phyloP scores from a whole-genome alignment of 1,140 invertebrate genomes.

The Stegodyphus mimosarum region DNA sequence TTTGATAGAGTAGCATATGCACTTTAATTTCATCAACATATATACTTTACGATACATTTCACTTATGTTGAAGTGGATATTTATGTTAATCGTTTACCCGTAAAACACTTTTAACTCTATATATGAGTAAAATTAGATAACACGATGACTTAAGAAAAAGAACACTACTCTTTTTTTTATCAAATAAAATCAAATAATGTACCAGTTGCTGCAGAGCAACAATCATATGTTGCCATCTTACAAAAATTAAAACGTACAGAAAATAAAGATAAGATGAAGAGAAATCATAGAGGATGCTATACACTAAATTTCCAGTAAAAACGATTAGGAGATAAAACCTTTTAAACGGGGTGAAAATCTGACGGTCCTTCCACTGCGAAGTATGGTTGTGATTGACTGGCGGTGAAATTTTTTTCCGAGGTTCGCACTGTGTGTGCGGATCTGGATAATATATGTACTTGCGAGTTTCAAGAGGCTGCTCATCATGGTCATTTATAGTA shows the following conservation, averaged over 20 bases:
- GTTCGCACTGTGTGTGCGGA: background rate
- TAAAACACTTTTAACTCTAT: no score
- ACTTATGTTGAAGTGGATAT: no score
- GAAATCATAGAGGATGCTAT: background rate
- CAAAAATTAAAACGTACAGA: background rate
- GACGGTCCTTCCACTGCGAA: background rate
- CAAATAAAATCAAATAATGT: no score
- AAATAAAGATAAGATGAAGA: background rate
- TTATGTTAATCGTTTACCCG: no score
- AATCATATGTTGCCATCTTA: no score
- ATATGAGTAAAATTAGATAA: no score
- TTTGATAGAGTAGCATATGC: no score
- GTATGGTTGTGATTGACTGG: background rate
- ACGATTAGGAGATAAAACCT: background rate
- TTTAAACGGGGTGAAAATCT: background rate
- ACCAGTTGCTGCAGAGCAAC: no score
- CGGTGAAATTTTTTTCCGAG: background rate
- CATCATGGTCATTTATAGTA: background rate
- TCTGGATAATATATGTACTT: background rate
- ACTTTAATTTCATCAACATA: no score
- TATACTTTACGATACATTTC: no score
- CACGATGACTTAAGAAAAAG: no score
- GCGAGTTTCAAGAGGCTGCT: background rate
- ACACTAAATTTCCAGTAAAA: background rate
- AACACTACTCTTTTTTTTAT: no score